A percentile compares a stretch with the other conserved stretches of the same genome.
Evolutionary conservation across 2,888 invertebrate genomes (phyloP).

Genomic region (Melinaea menophilus): DNA sequence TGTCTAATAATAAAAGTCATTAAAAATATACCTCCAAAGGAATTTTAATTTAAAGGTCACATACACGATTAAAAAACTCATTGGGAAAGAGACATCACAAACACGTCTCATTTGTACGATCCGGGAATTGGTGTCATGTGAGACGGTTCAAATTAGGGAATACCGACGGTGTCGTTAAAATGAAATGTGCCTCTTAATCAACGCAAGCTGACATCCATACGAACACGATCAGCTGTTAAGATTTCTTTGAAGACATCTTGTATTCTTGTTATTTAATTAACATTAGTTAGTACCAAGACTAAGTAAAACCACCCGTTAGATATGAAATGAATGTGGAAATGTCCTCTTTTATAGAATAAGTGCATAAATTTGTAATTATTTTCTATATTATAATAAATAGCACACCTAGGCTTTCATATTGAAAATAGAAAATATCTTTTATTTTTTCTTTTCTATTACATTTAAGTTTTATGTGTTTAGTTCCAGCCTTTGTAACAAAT

Average conservation of each 20-base stretch:
- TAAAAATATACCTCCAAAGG: conserved; percentile 14
- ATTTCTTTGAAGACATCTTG: conserved; percentile 46
- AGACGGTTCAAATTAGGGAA: conserved; percentile 28
- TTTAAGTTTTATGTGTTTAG: no score
- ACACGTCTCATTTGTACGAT: conserved; percentile 14
- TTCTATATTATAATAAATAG: no score
- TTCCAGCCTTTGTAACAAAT: no score
- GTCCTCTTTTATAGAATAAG: background rate
- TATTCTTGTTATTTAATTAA: conserved; percentile 12
- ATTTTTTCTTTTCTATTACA: no score
- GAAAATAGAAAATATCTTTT: no score
- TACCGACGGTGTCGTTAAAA: conserved; percentile 34
- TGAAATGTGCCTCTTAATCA: conserved; percentile 47
- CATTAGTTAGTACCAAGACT: background rate
- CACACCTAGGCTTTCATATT: no score
- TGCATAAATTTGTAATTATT: background rate
- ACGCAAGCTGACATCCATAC: conserved; percentile 52
- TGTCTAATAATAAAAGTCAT: conserved; percentile 12
- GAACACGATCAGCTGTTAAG: conserved; percentile 39
- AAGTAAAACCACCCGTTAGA: background rate
- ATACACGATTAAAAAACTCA: conserved; percentile 17
- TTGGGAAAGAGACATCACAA: conserved; percentile 18
- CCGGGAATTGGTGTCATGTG: conserved; percentile 23
- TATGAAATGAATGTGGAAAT: conserved; percentile 1
- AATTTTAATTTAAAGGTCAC: conserved; percentile 26